Evolutionary conservation across 64 coral and sea anemone species (phyloP), one percentile per base, ranked within the genome.

Genomic region (Pocillopora damicornis): DNA sequence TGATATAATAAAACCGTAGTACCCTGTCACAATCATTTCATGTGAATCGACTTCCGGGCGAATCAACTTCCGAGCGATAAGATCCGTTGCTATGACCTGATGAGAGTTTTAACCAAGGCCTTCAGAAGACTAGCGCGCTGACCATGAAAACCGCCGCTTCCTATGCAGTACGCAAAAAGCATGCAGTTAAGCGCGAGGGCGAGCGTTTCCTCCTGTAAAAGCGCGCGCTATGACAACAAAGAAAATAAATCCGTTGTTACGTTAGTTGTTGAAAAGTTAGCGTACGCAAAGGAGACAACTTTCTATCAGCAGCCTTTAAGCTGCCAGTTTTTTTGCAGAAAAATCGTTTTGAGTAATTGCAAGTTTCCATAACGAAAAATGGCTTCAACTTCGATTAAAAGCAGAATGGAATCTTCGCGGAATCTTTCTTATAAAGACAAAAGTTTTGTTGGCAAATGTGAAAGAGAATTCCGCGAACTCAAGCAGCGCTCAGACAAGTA

Each of bases 401-500:
- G 30, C 30, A 30, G 30, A 30, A 30, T 30, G 30, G 30, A 30
- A 30, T 30, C 30, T 30, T 5, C n/a, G 67, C 20, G 67, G 22
- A 11, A 23, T 71, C 22, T 71, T 0, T 11, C 67, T 71, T 18
- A 23, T 26, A 23, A 71, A 71, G 34, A 56, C 12, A 63, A 72
- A 85, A 85, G 81, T n/a, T 5, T 42, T 72, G 51, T 6, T n/a
- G 81, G 71, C 0, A 85, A 45, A 58, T 45, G 56, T 22, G 36
- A 73, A 58, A 37, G 81, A 58, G 20, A 85, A 23, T 58, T 85
- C 9, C 14, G 8, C 10, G 81, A 85, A 73, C 35, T 85, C 63
- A 66, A 68, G 68, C 69, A 72, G 18, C 63, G 12, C 38, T 9
- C 69, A 9, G 35, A 42, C 23, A 37, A 85, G 16, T 71, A 83